These are phyloP conservation scores for Catamblyrhynchus diadema DNA, from an alignment of 2,797 vertebrate genomes.

Conservation along the genomic window DNA sequence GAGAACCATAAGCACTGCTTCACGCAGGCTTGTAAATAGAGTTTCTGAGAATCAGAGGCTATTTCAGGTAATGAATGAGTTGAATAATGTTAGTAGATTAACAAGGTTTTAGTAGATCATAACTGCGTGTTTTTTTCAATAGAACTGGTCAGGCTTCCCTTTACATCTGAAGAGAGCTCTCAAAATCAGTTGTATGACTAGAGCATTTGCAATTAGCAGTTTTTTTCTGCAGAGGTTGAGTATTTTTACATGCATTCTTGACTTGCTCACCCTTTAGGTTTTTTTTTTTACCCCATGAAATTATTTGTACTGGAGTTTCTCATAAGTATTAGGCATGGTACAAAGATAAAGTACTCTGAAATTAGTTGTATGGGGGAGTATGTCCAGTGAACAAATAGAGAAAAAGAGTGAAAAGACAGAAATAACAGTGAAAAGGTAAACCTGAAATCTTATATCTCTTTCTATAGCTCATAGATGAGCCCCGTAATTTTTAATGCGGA, in stretches of 20 bases:
- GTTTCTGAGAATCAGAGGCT: constrained; percentile 85
- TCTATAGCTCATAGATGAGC: neutral
- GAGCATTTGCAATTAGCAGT: neutral
- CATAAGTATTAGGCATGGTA: neutral
- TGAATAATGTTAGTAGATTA: neutral
- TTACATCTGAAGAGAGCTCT: neutral
- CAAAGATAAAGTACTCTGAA: neutral
- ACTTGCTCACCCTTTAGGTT: neutral
- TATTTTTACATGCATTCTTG: neutral
- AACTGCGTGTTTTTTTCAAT: neutral
- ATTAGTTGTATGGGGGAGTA: neutral
- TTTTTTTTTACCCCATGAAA: neutral
- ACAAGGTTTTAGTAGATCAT: neutral
- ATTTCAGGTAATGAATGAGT: constrained; percentile 84
- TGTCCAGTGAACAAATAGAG: neutral
- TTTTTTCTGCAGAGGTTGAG: neutral
- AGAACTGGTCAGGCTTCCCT: neutral
- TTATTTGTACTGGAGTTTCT: neutral
- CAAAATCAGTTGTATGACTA: neutral
- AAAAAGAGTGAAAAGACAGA: neutral
- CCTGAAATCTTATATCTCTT: neutral
- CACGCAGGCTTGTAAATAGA: constrained; percentile 80
- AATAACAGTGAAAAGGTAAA: neutral
- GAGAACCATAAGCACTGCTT: constrained; percentile 80
- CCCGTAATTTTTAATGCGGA: neutral